Conservation (phyloP, 2,888 invertebrate species). For the Podabrus alpinus region DNA sequence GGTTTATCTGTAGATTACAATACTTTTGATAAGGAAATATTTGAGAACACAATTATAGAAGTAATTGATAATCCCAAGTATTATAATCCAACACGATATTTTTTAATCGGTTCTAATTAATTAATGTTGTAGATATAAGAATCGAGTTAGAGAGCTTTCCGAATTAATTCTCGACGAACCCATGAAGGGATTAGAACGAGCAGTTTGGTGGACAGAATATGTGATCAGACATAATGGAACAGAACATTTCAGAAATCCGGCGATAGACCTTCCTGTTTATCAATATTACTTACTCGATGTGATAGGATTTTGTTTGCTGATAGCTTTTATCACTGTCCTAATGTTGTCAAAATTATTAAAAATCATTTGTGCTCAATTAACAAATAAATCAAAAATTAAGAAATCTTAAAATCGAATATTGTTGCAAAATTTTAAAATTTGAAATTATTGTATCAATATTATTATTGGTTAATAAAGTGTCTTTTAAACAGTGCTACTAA, state of each 20-base stretch:
- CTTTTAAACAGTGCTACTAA: too few relatives aligned
- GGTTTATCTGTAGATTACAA: constrained; percentile 47
- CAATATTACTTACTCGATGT: background rate
- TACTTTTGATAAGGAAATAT: constrained; percentile 39
- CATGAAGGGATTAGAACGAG: constrained; percentile 37
- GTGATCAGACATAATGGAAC: background rate
- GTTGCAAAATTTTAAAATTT: background rate
- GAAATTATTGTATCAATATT: too few relatives aligned
- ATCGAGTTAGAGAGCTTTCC: constrained; percentile 28
- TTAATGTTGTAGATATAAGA: constrained; percentile 38
- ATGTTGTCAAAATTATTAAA: background rate
- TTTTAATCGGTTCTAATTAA: background rate
- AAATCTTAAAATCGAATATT: background rate
- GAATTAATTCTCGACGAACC: constrained; percentile 39
- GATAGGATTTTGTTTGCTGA: background rate
- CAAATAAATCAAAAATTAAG: background rate
- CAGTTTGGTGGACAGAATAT: constrained; percentile 36
- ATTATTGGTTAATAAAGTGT: too few relatives aligned
- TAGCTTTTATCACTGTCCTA: background rate
- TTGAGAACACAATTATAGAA: constrained; percentile 42
- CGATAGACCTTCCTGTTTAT: background rate
- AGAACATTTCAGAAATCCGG: background rate
- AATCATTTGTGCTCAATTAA: background rate
- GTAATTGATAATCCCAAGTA: constrained; percentile 26
- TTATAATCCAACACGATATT: background rate